A percentile compares a stretch with the other conserved stretches of the same genome.
Conservation (phyloP, 2,888 invertebrate species). For the Eilema depressum region DNA sequence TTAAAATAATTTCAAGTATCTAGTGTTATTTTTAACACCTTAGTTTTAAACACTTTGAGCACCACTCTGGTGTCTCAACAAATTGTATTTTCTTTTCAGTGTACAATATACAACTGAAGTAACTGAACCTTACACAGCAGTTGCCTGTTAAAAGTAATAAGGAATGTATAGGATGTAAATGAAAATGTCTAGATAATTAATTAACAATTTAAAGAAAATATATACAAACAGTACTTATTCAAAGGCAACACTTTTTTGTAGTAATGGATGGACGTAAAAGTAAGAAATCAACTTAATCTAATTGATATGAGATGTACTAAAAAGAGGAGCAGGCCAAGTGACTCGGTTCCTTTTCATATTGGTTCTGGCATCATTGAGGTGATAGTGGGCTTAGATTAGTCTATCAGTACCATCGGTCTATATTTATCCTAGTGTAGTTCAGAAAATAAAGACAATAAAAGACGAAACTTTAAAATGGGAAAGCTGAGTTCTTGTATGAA, state of each 20-base stretch:
- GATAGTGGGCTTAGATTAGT: background rate
- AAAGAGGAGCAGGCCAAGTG: background rate
- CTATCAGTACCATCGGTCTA: background rate
- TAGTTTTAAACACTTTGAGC: background rate
- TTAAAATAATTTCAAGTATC: background rate
- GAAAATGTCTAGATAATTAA: conserved; percentile 33
- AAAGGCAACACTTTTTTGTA: conserved; percentile 38
- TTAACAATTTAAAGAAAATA: conserved; percentile 42
- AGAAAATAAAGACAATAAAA: background rate
- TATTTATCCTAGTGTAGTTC: background rate
- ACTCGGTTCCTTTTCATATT: background rate
- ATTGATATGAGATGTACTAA: conserved; percentile 28
- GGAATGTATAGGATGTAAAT: conserved; percentile 37
- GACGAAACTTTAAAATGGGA: background rate
- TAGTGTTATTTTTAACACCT: background rate
- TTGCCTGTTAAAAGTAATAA: background rate
- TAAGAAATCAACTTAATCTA: conserved; percentile 47
- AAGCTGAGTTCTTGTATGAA: background rate
- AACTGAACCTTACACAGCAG: background rate
- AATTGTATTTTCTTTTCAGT: background rate
- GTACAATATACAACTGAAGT: background rate
- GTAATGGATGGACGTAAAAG: conserved; percentile 40
- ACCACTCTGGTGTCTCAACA: background rate
- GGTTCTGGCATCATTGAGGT: background rate
- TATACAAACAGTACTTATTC: conserved; percentile 36